These are phyloP conservation scores for Penaeus monodon DNA, from an alignment of 2,888 invertebrate species.

Conservation along the genomic window DNA sequence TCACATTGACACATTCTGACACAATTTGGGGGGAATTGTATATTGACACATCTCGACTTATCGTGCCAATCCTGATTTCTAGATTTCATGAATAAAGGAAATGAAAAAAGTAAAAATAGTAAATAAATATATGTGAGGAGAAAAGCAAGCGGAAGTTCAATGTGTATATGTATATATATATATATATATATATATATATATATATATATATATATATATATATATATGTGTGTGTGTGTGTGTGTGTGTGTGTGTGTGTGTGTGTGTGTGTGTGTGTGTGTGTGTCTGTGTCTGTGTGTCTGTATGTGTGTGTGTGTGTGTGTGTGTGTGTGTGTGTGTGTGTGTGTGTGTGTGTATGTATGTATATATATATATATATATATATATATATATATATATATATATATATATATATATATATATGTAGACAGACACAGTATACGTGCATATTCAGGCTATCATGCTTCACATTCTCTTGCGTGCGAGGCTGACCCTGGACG, in stretches of 20 bases:
- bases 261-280: slow-evolving; percentile 11
- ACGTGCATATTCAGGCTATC: not conserved
- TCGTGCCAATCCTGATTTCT: no score
- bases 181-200: slow-evolving; percentile 12
- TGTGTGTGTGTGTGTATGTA: not conserved
- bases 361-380: not conserved
- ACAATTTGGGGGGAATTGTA: no score
- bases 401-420: not conserved
- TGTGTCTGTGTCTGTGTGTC: not conserved
- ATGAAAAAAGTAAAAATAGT: no score
- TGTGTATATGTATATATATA: not conserved
- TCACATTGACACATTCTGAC: no score
- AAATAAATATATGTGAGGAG: no score
- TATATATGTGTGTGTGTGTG: not conserved
- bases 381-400: slow-evolving; percentile 16
- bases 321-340: slow-evolving; percentile 9
- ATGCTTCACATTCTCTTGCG: no score
- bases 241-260: slow-evolving; percentile 11
- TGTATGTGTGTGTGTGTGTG: slow-evolving; percentile 2
- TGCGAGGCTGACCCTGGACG: no score
- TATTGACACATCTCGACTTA: no score
- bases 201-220: slow-evolving; percentile 10
- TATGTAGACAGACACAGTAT: not conserved
- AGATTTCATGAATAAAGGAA: no score
- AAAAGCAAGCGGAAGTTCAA: no score